A percentile compares a stretch with the other conserved stretches of the same genome.
Evolutionary conservation across 2,888 invertebrate species (phyloP).

Genomic region (Netelia fuscicornis): DNA sequence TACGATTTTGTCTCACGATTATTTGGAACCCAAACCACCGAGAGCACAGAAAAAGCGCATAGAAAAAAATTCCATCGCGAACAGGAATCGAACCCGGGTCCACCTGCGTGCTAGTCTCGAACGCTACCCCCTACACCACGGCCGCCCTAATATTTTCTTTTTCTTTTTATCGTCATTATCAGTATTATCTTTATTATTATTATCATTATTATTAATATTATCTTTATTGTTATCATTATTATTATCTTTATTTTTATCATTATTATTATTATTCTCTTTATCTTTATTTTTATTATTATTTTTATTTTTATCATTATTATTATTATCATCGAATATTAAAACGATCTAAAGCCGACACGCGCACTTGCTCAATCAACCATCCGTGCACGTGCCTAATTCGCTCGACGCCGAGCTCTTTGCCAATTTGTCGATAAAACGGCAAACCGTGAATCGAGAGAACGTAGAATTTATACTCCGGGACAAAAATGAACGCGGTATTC

Average conservation of each 20-base stretch:
- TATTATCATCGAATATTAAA: background rate
- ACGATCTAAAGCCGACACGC: background rate
- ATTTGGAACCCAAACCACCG: too few relatives aligned
- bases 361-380: slow-evolving; percentile 15
- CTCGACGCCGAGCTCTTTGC: slow-evolving; percentile 3
- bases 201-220: too few relatives aligned
- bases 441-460: background rate
- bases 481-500: too few relatives aligned
- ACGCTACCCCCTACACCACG: too few relatives aligned
- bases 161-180: too few relatives aligned
- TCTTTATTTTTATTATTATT: background rate
- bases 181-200: too few relatives aligned
- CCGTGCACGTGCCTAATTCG: slow-evolving; percentile 12
- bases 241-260: background rate
- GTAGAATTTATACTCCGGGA: background rate
- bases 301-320: background rate
- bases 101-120: too few relatives aligned
- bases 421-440: background rate
- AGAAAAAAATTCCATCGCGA: too few relatives aligned
- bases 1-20: background rate
- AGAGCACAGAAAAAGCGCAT: too few relatives aligned
- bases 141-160: background rate
- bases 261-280: background rate
- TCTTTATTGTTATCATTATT: too few relatives aligned
- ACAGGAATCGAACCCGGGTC: too few relatives aligned